phyloP scores from a whole-genome alignment of 2,888 invertebrate species.

The Tryphoninae sp. region DNA sequence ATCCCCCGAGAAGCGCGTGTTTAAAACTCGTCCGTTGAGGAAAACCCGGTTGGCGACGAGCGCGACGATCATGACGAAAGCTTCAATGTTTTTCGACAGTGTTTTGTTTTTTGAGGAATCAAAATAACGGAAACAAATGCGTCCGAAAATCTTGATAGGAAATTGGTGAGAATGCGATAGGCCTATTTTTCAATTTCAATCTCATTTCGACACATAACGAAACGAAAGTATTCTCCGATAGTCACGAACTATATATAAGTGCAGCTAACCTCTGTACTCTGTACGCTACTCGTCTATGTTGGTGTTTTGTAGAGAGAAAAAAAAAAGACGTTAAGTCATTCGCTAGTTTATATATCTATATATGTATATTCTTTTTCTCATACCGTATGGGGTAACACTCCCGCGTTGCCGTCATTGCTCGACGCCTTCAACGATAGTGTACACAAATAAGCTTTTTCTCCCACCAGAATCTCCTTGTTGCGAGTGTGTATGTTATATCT shows the following conservation, averaged over 20 bases:
- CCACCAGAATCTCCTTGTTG: not conserved
- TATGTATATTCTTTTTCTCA: conserved; percentile 65
- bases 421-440: conserved; percentile 45
- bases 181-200: not conserved
- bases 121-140: not conserved
- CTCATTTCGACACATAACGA: not conserved
- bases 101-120: not conserved
- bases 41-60: conserved; percentile 24
- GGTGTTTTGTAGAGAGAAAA: not conserved
- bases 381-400: conserved; percentile 80
- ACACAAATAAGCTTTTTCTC: conserved; percentile 35
- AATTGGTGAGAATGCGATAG: not conserved
- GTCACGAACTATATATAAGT: not conserved
- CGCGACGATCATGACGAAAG: not conserved
- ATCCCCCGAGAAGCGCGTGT: conserved; percentile 37
- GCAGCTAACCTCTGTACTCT: not conserved
- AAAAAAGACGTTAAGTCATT: conserved; percentile 12
- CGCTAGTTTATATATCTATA: conserved; percentile 15
- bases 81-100: not conserved
- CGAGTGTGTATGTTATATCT: not conserved
- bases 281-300: not conserved
- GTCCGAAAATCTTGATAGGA: not conserved
- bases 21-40: conserved; percentile 39
- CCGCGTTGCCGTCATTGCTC: conserved; percentile 78
- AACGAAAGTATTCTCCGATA: not conserved